phyloP scores from a whole-genome alignment of 2,797 vertebrate genomes.

The Coracias cyanogaster region DNA sequence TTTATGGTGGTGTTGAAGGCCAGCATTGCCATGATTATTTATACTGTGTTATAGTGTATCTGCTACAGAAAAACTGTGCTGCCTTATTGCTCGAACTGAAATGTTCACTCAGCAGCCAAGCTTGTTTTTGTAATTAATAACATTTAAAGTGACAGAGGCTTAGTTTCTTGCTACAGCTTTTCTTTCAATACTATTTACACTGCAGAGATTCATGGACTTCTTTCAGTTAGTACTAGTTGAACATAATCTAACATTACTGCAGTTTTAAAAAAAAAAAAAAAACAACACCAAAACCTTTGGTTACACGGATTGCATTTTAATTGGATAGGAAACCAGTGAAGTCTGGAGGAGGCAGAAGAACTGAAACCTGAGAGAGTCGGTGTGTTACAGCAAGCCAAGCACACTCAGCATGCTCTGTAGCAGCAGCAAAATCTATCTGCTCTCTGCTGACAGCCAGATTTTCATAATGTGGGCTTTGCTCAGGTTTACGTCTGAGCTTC shows the following conservation, averaged over 20 bases:
- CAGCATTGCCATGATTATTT: neutral
- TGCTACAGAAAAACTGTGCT: neutral
- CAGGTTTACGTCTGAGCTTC: neutral
- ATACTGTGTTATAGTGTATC: neutral
- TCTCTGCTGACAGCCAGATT: neutral
- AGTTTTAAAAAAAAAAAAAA: too few species aligned
- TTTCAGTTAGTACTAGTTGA: neutral
- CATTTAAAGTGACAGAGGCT: neutral
- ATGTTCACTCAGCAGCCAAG: neutral
- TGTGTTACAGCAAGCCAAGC: neutral
- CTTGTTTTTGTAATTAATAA: slow-evolving; percentile 4
- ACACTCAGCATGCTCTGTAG: fast-evolving
- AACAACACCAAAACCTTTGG: too few species aligned
- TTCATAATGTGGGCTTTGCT: neutral
- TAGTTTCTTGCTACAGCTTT: neutral
- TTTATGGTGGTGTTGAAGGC: neutral
- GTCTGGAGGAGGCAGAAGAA: neutral
- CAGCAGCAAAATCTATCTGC: neutral
- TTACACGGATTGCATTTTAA: neutral
- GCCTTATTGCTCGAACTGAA: neutral
- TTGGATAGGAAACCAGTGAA: neutral
- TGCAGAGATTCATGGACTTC: neutral
- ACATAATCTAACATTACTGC: neutral
- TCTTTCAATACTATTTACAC: neutral
- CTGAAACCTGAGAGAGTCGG: neutral